Base-by-base conservation (phyloP, 2,888 invertebrate genomes). In the Pycnomerus fuliginosus region DNA sequence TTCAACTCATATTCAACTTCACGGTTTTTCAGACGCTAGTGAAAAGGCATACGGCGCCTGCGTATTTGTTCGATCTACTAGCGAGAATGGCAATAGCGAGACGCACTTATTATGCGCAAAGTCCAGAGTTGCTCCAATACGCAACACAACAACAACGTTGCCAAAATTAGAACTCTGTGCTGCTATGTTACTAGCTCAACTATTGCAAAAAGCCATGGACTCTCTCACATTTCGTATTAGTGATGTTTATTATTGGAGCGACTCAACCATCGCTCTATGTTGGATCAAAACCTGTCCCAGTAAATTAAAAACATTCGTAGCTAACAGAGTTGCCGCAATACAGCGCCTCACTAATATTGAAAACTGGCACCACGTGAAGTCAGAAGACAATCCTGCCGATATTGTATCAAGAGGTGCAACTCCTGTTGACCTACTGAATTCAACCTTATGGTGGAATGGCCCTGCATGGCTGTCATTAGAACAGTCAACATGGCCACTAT, bases 321-420 rank as follows among this genome's bases (percentile, higher is more conserved):
- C 5, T 20, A 8, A 20, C 5, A 7, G 5, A 7, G 7, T 4
- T 8, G 20, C 8, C 5, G 20, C 8, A 20, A 7, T 20, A 20
- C 20, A 4, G 7, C 5, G 7, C 4, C 5, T 4, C 8, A 20
- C 20, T 20, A n/a, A n/a, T n/a, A n/a, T n/a, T n/a, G n/a, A n/a
- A n/a, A n/a, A n/a, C n/a, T 20, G 41, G 36, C 15, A 17, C 8
- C 22, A 43, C 11, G 17, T 42, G n/a, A 13, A 11, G 23, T 16
- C 31, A 25, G 23, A 28, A 11, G 16, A 28, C 14, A 43, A 43
- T 22, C 41, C 43, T 8, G 43, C 43, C n/a, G 43, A 43, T 43
- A 15, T 16, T 16, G 30, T 37, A 13, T 39, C 38, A 16, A 8
- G 30, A 43, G 41, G 40, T 16, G 13, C 41, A n/a, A n/a, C 7